Evolutionary conservation across 2,888 invertebrate genomes (phyloP).

Genomic region (Alentia gelatinosa): DNA sequence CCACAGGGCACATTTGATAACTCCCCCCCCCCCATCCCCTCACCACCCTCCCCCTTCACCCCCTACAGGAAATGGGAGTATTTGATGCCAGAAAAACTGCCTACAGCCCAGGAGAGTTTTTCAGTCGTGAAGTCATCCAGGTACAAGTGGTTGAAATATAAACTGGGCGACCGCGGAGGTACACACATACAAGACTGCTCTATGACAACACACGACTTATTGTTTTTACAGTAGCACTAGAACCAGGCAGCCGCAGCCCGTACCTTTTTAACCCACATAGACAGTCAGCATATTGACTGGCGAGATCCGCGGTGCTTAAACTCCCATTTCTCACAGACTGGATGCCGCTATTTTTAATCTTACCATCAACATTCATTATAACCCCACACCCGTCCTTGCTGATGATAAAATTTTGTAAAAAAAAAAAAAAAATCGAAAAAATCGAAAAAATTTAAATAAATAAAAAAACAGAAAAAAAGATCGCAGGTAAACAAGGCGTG

Average conservation of each 20-base stretch:
- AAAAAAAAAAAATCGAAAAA: too few species aligned
- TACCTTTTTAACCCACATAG: background rate
- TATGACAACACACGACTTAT: background rate
- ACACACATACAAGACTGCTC: background rate
- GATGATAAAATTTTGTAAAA: too few species aligned
- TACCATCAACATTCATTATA: background rate
- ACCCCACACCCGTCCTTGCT: too few species aligned
- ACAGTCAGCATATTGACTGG: background rate
- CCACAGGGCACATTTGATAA: background rate
- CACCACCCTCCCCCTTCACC: too few species aligned
- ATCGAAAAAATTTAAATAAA: too few species aligned
- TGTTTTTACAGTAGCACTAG: background rate
- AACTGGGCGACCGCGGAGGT: background rate
- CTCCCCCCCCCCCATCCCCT: too few species aligned
- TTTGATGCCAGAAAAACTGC: background rate
- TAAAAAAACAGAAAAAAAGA: too few species aligned
- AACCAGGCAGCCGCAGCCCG: background rate
- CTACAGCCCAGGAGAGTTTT: background rate
- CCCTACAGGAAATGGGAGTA: background rate
- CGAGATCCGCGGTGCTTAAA: background rate
- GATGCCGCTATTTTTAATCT: background rate
- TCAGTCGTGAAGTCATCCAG: background rate
- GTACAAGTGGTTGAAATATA: constrained; percentile 10
- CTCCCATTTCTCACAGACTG: background rate
- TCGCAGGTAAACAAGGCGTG: too few species aligned